Conservation (phyloP, 37 sponge, comb jelly and placozoan genomes). For the Axinella damicornis region DNA sequence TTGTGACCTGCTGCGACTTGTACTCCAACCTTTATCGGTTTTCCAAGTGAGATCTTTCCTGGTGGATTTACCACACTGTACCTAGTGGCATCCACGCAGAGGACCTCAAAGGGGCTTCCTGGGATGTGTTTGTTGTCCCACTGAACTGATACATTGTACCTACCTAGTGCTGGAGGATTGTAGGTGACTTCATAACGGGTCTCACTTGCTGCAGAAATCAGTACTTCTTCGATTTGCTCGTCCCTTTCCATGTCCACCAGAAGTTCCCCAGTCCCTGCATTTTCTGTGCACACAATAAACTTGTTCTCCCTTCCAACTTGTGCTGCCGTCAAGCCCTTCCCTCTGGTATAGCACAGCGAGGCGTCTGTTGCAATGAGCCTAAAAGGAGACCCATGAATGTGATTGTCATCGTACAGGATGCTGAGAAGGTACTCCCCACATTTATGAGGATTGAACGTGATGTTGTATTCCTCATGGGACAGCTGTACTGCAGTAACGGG, state of each 20-base stretch:
- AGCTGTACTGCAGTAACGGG: neutral
- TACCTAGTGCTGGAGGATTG: constrained; percentile 58
- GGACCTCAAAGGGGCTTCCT: constrained; percentile 76
- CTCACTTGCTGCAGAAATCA: constrained; percentile 54
- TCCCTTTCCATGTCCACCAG: constrained; percentile 64
- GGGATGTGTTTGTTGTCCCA: constrained; percentile 86
- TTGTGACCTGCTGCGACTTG: constrained; percentile 11
- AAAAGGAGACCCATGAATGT: constrained; percentile 84
- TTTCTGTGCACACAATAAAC: constrained; percentile 76
- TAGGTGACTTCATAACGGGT: constrained; percentile 67
- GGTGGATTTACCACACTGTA: constrained; percentile 29
- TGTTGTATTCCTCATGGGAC: constrained; percentile 1
- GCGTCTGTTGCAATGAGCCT: constrained; percentile 49
- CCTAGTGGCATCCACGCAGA: constrained; percentile 7
- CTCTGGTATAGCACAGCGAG: constrained; percentile 66
- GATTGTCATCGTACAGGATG: constrained; percentile 57
- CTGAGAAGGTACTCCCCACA: constrained; percentile 38
- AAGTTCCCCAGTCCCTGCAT: constrained; percentile 80
- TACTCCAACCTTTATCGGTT: constrained; percentile 40
- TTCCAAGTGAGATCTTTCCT: constrained; percentile 27
- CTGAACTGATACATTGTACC: constrained; percentile 70
- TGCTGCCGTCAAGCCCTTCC: constrained; percentile 61
- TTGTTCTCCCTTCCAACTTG: constrained; percentile 21
- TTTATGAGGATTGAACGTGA: constrained; percentile 34
- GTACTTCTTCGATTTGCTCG: constrained; percentile 60